Evolutionary conservation across 2,113 vertebrate species (phyloP).

Genomic region (Patagioenas fasciata): DNA sequence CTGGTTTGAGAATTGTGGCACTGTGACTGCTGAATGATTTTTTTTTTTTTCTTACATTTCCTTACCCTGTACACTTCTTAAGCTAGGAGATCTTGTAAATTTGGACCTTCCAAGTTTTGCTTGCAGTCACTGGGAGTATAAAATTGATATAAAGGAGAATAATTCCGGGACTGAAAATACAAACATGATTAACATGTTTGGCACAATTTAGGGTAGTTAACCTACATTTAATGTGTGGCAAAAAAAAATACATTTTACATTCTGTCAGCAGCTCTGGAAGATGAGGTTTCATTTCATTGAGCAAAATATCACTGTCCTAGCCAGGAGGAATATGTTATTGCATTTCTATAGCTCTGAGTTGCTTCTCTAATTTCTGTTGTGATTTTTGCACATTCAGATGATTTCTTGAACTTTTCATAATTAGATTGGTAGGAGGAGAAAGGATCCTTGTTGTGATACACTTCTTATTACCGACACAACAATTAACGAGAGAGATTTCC

Average conservation of each 20-base stretch:
- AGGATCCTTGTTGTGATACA: not conserved
- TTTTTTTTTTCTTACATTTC: not conserved
- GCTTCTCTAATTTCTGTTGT: not conserved
- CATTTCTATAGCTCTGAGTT: not conserved
- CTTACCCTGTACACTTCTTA: not conserved
- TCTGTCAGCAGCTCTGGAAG: not conserved
- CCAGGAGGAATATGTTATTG: not conserved
- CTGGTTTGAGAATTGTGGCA: not conserved
- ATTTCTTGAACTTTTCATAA: slow-evolving; percentile 33
- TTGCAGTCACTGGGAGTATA: not conserved
- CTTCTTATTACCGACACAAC: not conserved
- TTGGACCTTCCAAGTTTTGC: not conserved
- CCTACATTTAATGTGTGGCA: rapidly evolving
- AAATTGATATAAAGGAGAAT: not conserved
- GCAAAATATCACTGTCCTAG: not conserved
- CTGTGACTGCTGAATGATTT: not conserved
- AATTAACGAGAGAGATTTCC: not conserved
- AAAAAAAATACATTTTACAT: not conserved
- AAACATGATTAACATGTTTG: not conserved
- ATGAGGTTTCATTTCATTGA: not conserved
- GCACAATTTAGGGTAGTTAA: not conserved
- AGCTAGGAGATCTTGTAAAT: not conserved
- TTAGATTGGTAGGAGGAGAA: not conserved
- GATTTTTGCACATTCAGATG: slow-evolving; percentile 19
- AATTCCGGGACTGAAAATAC: not conserved